Evolutionary conservation across 2,113 vertebrate genomes (phyloP), one percentile per base, ranked within the genome.

Genomic region (Gymnobelideus leadbeateri): DNA sequence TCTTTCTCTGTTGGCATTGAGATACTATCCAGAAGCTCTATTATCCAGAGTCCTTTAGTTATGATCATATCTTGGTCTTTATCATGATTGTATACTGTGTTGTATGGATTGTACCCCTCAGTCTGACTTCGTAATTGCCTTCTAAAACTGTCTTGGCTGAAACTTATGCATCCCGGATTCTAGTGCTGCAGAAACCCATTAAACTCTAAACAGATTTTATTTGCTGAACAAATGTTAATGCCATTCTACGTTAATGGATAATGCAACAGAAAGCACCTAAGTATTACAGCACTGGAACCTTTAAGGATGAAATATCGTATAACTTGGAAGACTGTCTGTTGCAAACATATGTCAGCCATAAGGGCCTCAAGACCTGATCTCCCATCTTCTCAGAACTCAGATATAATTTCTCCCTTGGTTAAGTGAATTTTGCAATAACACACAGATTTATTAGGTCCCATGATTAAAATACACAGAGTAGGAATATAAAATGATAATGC

Each of bases 191-290:
- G 47, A 37, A 89, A 16, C 46, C 91, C 89, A 90, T 90, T 97
- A 1, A 19, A 89, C 52, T 89, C 68, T 95, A 97, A 97, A 97
- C 0, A n/a, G 61, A 93, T 95, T 98, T 97, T 95, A 97, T 97
- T 97, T 98, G 91, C 95, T 94, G 95, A 97, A 90, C 96, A 97
- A 96, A 97, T 53, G 94, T 89, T 89, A 94, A 96, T 92, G 77
- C 49, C 68, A 16, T 51, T 95, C 90, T 31, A 89, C 0, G 12
- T 0, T 89, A 89, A 94, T 96, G 89, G 94, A 49, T 95, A 92
- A 95, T 61, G 92, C 53, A 92, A 96, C 3, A 31, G 89, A 95
- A 96, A 95, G 51, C 61, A 92, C 77, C 77, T 77, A 57, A 16
- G 77, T 37, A 19, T 93, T 92, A 93, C 51, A 95, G 90, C 89